These are phyloP conservation scores for Orchestes rusci DNA, from an alignment of 2,888 invertebrate genomes.

Conservation along the genomic window DNA sequence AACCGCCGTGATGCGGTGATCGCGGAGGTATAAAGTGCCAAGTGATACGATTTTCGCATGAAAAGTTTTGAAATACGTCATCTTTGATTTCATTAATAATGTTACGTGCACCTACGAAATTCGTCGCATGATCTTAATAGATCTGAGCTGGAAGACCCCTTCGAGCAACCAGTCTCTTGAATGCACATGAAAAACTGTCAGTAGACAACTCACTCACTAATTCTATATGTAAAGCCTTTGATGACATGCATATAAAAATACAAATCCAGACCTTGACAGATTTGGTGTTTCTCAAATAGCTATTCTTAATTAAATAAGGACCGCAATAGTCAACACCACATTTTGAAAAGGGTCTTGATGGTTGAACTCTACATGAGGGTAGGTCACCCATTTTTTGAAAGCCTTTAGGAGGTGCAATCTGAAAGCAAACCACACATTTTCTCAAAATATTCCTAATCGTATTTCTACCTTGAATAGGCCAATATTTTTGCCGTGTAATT, in stretches of 20 bases:
- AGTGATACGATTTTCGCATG: constrained; percentile 7
- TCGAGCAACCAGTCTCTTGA: neutral
- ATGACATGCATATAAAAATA: neutral
- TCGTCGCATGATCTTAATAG: constrained; percentile 3
- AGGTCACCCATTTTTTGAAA: constrained; percentile 2
- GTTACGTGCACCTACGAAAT: constrained; percentile 20
- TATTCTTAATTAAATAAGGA: neutral
- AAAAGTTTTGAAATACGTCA: constrained; percentile 4
- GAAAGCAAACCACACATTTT: constrained; percentile 2
- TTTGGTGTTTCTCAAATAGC: neutral
- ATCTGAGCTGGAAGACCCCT: neutral
- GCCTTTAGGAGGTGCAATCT: neutral
- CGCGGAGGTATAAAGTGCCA: constrained; percentile 34
- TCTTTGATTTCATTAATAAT: constrained; percentile 7
- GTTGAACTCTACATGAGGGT: neutral
- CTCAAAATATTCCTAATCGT: neutral
- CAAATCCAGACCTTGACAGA: neutral
- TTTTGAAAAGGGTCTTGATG: neutral
- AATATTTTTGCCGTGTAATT: constrained; percentile 20
- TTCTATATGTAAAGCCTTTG: neutral
- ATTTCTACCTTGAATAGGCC: constrained; percentile 9
- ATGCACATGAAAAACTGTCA: neutral
- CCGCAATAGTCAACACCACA: neutral
- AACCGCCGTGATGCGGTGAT: constrained; percentile 22
- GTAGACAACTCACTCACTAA: neutral